These are phyloP conservation scores for Astropecten irregularis DNA, from an alignment of 53 echinoderm and acorn worm species.

Conservation along the genomic window DNA sequence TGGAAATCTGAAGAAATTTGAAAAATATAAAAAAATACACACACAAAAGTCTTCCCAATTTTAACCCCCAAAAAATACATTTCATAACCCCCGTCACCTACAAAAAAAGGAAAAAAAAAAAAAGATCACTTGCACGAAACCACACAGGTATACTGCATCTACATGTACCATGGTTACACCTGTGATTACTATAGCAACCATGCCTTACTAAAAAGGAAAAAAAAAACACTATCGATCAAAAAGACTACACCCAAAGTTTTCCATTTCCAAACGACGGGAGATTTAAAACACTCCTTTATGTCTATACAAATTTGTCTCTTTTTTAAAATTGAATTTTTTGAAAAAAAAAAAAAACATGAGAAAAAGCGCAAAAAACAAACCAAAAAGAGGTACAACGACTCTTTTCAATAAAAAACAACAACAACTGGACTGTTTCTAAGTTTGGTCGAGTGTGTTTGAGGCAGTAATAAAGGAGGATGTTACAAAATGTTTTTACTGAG, in stretches of 20 bases:
- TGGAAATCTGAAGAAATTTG: not conserved
- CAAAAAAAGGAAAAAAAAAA: no score
- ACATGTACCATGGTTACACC: not conserved
- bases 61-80: not conserved
- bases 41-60: constrained; percentile 22
- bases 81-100: constrained; percentile 8
- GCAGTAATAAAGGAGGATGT: constrained; percentile 35
- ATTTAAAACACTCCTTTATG: no score
- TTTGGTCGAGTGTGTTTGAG: no score
- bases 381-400: not conserved
- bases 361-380: not conserved
- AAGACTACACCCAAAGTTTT: not conserved
- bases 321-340: not conserved
- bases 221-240: not conserved
- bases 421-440: no score
- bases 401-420: not conserved
- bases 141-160: not conserved
- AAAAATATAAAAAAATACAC: not conserved
- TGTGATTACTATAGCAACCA: constrained; percentile 22
- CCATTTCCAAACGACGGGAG: no score
- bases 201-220: not conserved
- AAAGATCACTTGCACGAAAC: not conserved
- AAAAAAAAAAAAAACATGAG: not conserved
- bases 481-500: constrained; percentile 54
- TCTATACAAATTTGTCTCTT: no score